Evolutionary conservation across 1,140 invertebrate genomes (phyloP).

Genomic region (Calliopsis andreniformis): DNA sequence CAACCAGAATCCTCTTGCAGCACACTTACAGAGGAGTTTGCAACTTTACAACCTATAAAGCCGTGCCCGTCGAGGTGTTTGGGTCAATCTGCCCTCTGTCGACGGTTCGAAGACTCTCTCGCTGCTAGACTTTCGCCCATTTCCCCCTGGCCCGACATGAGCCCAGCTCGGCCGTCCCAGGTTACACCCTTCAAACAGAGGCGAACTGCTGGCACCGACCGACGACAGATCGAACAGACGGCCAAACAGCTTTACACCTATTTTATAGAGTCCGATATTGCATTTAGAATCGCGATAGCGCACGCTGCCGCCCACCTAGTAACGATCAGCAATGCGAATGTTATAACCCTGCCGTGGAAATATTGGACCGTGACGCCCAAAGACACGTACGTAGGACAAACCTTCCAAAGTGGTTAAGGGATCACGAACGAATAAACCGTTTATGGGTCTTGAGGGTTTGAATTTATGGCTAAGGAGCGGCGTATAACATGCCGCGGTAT

Average conservation of each 20-base stretch:
- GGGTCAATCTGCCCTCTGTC: conserved; percentile 60
- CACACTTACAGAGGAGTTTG: conserved; percentile 56
- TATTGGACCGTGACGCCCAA: conserved; percentile 32
- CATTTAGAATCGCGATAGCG: conserved; percentile 71
- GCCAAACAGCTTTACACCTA: conserved; percentile 72
- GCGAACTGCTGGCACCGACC: conserved; percentile 40
- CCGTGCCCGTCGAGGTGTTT: conserved; percentile 49
- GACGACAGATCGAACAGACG: conserved; percentile 58
- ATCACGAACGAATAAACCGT: conserved; percentile 44
- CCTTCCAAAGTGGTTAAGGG: conserved; percentile 45
- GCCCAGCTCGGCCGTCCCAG: conserved; percentile 27
- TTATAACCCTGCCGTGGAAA: conserved; percentile 47
- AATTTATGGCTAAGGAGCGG: conserved; percentile 45
- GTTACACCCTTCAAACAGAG: conserved; percentile 57
- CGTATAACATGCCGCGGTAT: conserved; percentile 25
- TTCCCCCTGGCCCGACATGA: conserved; percentile 30
- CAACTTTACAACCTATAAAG: conserved; percentile 72
- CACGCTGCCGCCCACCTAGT: conserved; percentile 51
- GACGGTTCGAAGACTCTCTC: conserved; percentile 48
- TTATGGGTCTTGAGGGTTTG: conserved; percentile 43
- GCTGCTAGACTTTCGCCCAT: conserved; percentile 31
- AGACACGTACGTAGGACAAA: conserved; percentile 38
- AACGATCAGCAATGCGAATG: conserved; percentile 44
- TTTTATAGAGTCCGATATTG: conserved; percentile 73
- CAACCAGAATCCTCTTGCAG: conserved; percentile 54